Percentiles rank a stretch among this genome's conserved stretches.
phyloP scores from a whole-genome alignment of 1,140 invertebrate genomes.

The Thrips palmi region DNA sequence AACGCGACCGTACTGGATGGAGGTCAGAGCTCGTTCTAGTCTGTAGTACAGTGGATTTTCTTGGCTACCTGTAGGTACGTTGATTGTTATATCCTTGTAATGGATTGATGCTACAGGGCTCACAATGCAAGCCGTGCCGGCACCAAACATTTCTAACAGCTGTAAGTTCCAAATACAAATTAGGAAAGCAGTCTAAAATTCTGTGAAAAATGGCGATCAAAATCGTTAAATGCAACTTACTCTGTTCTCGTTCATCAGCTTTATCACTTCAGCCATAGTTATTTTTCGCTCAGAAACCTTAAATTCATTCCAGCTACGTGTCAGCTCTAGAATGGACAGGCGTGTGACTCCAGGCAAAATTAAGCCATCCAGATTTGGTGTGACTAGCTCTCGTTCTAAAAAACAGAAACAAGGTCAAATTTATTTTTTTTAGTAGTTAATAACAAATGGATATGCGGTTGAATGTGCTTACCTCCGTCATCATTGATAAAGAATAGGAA shows the following conservation, averaged over 20 bases:
- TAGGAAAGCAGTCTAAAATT: not conserved
- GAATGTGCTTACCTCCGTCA: conserved; percentile 54
- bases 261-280: conserved; percentile 68
- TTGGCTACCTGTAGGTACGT: conserved; percentile 59
- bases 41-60: conserved; percentile 40
- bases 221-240: conserved; percentile 36
- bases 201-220: not conserved
- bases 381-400: conserved; percentile 77
- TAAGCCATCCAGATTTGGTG: conserved; percentile 78
- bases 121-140: conserved; percentile 84
- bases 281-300: conserved; percentile 66
- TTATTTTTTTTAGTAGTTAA: too few relatives aligned
- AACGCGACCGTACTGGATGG: conserved; percentile 74
- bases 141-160: conserved; percentile 85
- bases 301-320: conserved; percentile 70
- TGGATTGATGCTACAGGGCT: conserved; percentile 72
- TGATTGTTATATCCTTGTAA: conserved; percentile 41
- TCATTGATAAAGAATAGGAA: conserved; percentile 80
- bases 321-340: conserved; percentile 66
- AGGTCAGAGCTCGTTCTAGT: conserved; percentile 49
- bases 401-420: too few relatives aligned
- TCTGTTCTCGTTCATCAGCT: conserved; percentile 56
- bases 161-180: conserved; percentile 24
- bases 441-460: conserved; percentile 7
- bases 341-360: conserved; percentile 90